Evolutionary conservation across 2,797 vertebrate genomes (phyloP), one percentile per base, ranked within the genome.

Genomic region (Myotis findleyi): DNA sequence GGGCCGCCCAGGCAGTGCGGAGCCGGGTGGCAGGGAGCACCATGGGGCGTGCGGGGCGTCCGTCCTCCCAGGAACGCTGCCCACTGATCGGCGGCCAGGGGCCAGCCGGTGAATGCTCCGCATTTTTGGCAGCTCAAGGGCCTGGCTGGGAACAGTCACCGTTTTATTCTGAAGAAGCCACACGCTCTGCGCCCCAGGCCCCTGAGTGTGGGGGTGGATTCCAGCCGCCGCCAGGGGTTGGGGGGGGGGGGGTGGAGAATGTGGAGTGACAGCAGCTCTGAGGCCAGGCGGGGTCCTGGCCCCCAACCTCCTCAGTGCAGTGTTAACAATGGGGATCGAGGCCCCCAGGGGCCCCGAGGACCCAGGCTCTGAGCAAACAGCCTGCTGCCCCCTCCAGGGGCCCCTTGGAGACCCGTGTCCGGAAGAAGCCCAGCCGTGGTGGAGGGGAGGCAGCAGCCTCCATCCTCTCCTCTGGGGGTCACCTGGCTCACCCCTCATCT

Each of bases 41-140:
- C 77, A 1, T 7, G 18, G 57, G 84, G 68, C 93, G 86, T 21
- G 20, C 86, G 85, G 87, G 77, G 49, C 75, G 81, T 72, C 87
- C 75, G 81, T 77, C 87, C 83, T 85, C 66, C 87, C 85, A 97
- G 97, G 97, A 98, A 95, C 90, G 76, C 96, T 93, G 93, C 95
- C 95, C 72, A 0, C 93, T 95, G 95, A 97, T 92, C 94, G 59
- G 89, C 96, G 98, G 97, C 96, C 85, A 64, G 94, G 89, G 89
- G 98, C 98, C 96, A 79, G 91, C 94, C 76, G 92, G 97, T 9
- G 88, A 98, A 98, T 97, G 91, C 89, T 96, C 96, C 44, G 96
- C 97, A 98, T 98, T 97, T 98, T 98, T 98, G 97, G 97, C 91
- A 87, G 96, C 95, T 97, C 95, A 93, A 97, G 97, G 95, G 95